Percentiles rank a stretch among this genome's conserved stretches.
phyloP scores from a whole-genome alignment of 2,797 vertebrate species.

The Lithobates pipiens region DNA sequence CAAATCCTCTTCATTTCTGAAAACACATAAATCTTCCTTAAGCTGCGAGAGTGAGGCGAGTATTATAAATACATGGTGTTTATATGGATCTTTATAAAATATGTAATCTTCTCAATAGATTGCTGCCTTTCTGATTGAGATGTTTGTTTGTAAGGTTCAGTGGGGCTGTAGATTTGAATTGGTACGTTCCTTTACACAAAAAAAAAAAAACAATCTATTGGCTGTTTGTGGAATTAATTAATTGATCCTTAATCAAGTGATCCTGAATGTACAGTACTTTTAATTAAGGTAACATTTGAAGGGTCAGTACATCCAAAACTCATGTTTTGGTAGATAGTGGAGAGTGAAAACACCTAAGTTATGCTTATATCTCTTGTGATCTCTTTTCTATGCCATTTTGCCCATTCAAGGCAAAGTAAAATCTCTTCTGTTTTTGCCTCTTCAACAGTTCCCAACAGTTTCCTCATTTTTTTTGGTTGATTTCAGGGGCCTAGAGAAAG shows the following conservation, averaged over 20 bases:
- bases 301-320: neutral
- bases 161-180: neutral
- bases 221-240: neutral
- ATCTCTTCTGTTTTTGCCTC: no score
- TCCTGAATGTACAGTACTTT: neutral
- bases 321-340: neutral
- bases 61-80: neutral
- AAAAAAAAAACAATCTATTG: no score
- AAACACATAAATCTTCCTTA: slow-evolving; percentile 3
- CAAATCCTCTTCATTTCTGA: slow-evolving; percentile 4
- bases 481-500: no score
- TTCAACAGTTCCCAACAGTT: no score
- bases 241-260: neutral
- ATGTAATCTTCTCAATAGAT: neutral
- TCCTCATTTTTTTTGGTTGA: no score
- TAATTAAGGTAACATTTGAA: neutral
- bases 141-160: neutral
- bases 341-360: no score
- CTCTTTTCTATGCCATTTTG: no score
- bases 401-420: no score
- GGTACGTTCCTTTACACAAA: no score
- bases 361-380: no score
- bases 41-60: neutral
- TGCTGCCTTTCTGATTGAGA: neutral
- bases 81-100: slow-evolving; percentile 14